Evolutionary conservation across 2,113 vertebrate species (phyloP).

Genomic region (Microcebus tavaratra): DNA sequence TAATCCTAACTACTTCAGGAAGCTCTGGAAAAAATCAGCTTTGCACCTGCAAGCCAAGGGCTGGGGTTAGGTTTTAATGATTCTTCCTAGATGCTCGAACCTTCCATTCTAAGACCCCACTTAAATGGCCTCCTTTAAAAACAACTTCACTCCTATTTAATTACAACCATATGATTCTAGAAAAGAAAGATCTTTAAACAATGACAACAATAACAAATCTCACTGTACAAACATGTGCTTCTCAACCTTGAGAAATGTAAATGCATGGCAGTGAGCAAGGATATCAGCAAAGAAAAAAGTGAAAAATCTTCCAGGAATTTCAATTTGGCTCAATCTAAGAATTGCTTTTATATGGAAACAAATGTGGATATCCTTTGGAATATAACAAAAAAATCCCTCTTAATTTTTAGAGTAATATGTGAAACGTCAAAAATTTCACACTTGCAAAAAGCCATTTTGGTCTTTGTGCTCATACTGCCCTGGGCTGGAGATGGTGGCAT

Average conservation of each 20-base stretch:
- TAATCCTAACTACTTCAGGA: slow-evolving; percentile 8
- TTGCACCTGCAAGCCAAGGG: not conserved
- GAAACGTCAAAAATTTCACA: not conserved
- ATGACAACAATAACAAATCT: not conserved
- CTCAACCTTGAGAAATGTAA: not conserved
- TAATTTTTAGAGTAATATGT: not conserved
- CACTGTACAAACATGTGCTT: not conserved
- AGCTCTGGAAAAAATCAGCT: slow-evolving; percentile 8
- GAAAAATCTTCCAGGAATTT: not conserved
- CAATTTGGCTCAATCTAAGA: not conserved
- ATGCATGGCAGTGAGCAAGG: not conserved
- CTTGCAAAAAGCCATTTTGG: not conserved
- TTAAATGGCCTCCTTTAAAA: not conserved
- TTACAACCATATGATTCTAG: not conserved
- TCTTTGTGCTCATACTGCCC: not conserved
- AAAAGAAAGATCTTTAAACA: not conserved
- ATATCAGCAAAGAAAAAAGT: not conserved
- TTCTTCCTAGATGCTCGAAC: not conserved
- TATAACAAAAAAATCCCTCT: not conserved
- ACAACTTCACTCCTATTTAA: not conserved
- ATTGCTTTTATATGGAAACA: not conserved
- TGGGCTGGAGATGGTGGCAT: not conserved
- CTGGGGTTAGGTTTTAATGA: not conserved
- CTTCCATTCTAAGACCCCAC: not conserved
- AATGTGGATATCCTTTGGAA: not conserved